Evolutionary conservation across 1,140 invertebrate genomes (phyloP).

Genomic region (Macrosteles quadrilineatus): DNA sequence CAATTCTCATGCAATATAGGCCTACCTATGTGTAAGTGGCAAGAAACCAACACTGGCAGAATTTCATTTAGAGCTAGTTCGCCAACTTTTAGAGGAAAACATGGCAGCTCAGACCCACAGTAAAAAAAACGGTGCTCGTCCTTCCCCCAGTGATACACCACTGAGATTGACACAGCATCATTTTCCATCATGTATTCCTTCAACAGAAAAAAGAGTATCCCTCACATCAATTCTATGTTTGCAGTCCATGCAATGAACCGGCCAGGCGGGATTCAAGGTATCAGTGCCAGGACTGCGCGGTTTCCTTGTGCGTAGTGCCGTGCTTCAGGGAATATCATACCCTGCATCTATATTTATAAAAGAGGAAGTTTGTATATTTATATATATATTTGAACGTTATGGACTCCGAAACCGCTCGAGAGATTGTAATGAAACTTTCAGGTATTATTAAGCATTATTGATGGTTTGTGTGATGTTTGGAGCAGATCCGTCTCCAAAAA

Average conservation of each 20-base stretch:
- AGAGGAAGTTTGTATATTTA: too few species aligned
- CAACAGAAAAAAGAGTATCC: neutral
- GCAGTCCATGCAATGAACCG: neutral
- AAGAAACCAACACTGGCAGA: slow-evolving; percentile 5
- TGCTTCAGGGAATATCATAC: slow-evolving; percentile 29
- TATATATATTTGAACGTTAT: too few species aligned
- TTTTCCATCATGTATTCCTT: neutral
- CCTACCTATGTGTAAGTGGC: slow-evolving; percentile 1
- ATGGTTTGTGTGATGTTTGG: too few species aligned
- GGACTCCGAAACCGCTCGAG: too few species aligned
- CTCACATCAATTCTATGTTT: neutral
- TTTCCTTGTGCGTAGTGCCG: slow-evolving; percentile 16
- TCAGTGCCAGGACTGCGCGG: slow-evolving; percentile 22
- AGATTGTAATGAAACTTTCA: too few species aligned
- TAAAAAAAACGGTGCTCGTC: neutral
- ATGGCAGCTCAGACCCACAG: slow-evolving; percentile 8
- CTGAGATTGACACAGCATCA: neutral
- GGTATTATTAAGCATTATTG: too few species aligned
- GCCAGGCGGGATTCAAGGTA: slow-evolving; percentile 9
- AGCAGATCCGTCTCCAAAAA: too few species aligned
- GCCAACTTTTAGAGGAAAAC: slow-evolving; percentile 25
- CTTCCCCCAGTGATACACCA: neutral
- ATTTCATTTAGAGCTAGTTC: slow-evolving; percentile 28
- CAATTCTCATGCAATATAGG: slow-evolving; percentile 14
- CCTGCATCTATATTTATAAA: neutral